Percentiles rank a stretch among this genome's conserved stretches.
Conservation (phyloP, 2,113 vertebrate genomes). For the Morphnarchus princeps region DNA sequence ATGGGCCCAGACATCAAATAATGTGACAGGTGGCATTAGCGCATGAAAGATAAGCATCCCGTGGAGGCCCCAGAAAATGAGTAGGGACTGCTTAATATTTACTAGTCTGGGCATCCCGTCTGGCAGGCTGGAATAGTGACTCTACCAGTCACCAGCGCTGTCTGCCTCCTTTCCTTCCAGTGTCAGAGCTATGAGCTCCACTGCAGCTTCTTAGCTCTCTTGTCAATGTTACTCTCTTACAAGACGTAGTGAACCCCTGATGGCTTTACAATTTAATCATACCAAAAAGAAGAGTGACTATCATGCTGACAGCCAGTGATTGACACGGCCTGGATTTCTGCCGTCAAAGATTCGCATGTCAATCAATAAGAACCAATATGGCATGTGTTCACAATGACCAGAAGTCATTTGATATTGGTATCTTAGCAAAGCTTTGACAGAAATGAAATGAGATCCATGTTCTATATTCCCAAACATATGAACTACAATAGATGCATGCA, state of each 20-base stretch:
- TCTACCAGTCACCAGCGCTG: background rate
- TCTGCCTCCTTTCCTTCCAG: background rate
- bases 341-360: slow-evolving; percentile 56
- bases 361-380: slow-evolving; percentile 38
- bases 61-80: background rate
- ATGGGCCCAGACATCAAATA: background rate
- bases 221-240: background rate
- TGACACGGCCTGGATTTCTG: slow-evolving; percentile 24
- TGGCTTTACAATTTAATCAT: background rate
- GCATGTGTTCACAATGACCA: slow-evolving; percentile 40
- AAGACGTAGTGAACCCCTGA: background rate
- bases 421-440: slow-evolving; percentile 47
- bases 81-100: background rate
- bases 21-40: background rate
- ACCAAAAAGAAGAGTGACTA: slow-evolving; percentile 9
- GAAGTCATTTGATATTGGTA: slow-evolving; percentile 2
- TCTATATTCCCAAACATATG: background rate
- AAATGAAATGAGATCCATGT: slow-evolving; percentile 11
- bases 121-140: accelerated
- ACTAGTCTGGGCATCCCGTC: background rate
- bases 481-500: background rate
- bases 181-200: accelerated
- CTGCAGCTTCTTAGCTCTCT: background rate
- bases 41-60: background rate
- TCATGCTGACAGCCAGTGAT: background rate